Evolutionary conservation across 2,888 invertebrate species (phyloP).

Genomic region (Cheilosia scutellata): DNA sequence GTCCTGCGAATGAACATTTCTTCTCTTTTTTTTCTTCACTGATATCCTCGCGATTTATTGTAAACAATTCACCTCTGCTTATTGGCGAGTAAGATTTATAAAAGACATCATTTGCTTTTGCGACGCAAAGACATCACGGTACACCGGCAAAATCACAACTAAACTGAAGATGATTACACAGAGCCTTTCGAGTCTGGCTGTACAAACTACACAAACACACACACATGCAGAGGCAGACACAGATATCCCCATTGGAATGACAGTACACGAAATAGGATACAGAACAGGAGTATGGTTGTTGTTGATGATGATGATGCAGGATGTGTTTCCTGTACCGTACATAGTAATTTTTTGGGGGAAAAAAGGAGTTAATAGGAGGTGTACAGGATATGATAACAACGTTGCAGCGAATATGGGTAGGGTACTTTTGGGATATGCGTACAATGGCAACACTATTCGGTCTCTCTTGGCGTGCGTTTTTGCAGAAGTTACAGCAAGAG

Average conservation of each 20-base stretch:
- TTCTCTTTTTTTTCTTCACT: conserved; percentile 51
- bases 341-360: conserved; percentile 36
- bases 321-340: conserved; percentile 58
- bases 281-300: conserved; percentile 46
- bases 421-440: neutral
- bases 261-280: conserved; percentile 69
- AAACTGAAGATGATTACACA: conserved; percentile 71
- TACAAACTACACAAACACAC: conserved; percentile 11
- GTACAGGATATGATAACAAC: conserved; percentile 10
- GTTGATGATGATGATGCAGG: conserved; percentile 63
- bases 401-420: neutral
- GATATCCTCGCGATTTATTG: conserved; percentile 60
- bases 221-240: conserved; percentile 21
- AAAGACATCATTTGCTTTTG: conserved; percentile 46
- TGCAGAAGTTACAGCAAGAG: conserved; percentile 53
- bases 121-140: conserved; percentile 72
- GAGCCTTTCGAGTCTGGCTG: conserved; percentile 65
- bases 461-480: neutral
- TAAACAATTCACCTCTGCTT: conserved; percentile 43
- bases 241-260: conserved; percentile 29
- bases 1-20: conserved; percentile 37
- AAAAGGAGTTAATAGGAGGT: conserved; percentile 42
- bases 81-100: conserved; percentile 22
- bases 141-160: conserved; percentile 75
- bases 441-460: conserved; percentile 53